Conservation (phyloP, 2,888 invertebrate genomes). For the Drosophila formosana region DNA sequence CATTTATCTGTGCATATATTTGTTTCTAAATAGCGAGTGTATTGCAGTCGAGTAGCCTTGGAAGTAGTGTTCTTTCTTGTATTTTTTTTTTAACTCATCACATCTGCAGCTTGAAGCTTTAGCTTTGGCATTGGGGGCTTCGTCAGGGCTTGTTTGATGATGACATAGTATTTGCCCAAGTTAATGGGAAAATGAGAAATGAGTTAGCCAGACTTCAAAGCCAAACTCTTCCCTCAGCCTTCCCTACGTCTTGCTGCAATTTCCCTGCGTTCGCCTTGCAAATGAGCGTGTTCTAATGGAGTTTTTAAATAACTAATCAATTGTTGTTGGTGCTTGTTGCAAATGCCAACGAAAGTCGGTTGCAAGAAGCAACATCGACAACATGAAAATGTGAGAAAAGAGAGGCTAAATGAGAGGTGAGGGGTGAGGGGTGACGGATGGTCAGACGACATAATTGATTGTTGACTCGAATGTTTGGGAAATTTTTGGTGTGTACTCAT, state of each 20-base stretch:
- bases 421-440: not conserved
- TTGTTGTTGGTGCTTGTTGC: slow-evolving; percentile 33
- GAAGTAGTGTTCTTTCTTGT: not conserved
- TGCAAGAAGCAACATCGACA: not conserved
- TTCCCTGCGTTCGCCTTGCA: slow-evolving; percentile 9
- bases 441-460: slow-evolving; percentile 54
- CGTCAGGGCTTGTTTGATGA: slow-evolving; percentile 60
- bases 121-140: slow-evolving; percentile 25
- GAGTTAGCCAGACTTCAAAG: slow-evolving; percentile 32
- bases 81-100: slow-evolving; percentile 11
- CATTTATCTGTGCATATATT: too few relatives aligned
- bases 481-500: slow-evolving; percentile 19
- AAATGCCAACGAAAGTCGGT: slow-evolving; percentile 21
- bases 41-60: not conserved
- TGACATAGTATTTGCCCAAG: slow-evolving; percentile 66
- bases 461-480: slow-evolving; percentile 38
- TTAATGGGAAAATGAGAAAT: slow-evolving; percentile 67
- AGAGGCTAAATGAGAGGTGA: too few relatives aligned
- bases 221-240: not conserved
- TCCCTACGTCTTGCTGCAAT: not conserved
- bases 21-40: not conserved
- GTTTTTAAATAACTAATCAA: slow-evolving; percentile 73
- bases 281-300: slow-evolving; percentile 64
- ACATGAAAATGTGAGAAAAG: not conserved
- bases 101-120: slow-evolving; percentile 26